Conservation (phyloP, 2,797 vertebrate genomes). For the Enteromius paludinosus region DNA sequence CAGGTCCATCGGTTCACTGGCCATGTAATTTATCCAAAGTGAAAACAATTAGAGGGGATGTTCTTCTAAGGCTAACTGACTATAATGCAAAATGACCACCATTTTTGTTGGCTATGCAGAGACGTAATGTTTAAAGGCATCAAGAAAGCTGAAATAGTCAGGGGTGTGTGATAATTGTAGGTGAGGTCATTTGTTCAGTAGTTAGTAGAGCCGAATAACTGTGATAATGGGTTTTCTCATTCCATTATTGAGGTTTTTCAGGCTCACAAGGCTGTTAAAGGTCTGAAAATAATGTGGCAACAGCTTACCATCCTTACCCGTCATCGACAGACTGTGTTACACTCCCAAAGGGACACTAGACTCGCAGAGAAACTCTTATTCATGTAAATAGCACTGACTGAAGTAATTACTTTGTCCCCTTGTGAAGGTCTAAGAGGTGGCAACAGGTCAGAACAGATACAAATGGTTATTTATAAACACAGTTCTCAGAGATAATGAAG, state of each 20-base stretch:
- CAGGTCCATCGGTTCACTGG: neutral
- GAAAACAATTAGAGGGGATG: slow-evolving; percentile 4
- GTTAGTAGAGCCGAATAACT: neutral
- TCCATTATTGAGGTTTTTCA: slow-evolving; percentile 12
- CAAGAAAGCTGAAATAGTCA: slow-evolving; percentile 5
- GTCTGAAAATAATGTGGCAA: slow-evolving; percentile 15
- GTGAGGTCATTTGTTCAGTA: slow-evolving; percentile 14
- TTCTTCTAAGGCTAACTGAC: neutral
- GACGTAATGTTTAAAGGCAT: neutral
- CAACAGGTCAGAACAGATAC: slow-evolving; percentile 29
- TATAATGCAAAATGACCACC: neutral
- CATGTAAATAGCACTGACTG: slow-evolving; percentile 15
- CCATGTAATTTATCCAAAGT: slow-evolving; percentile 7
- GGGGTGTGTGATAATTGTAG: neutral
- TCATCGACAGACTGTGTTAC: neutral
- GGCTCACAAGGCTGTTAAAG: slow-evolving; percentile 1
- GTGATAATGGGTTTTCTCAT: slow-evolving; percentile 15
- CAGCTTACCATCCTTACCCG: slow-evolving; percentile 13
- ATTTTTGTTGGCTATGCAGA: neutral
- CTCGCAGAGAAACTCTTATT: neutral
- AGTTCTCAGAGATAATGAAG: slow-evolving; percentile 16
- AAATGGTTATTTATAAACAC: slow-evolving; percentile 25
- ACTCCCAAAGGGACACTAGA: slow-evolving; percentile 5
- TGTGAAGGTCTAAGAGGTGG: slow-evolving; percentile 9
- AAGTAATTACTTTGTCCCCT: slow-evolving; percentile 9